Percentiles rank a stretch among this genome's conserved stretches.
These are phyloP conservation scores for Pogona vitticeps DNA, from an alignment of 2,113 vertebrate genomes.

Conservation along the genomic window DNA sequence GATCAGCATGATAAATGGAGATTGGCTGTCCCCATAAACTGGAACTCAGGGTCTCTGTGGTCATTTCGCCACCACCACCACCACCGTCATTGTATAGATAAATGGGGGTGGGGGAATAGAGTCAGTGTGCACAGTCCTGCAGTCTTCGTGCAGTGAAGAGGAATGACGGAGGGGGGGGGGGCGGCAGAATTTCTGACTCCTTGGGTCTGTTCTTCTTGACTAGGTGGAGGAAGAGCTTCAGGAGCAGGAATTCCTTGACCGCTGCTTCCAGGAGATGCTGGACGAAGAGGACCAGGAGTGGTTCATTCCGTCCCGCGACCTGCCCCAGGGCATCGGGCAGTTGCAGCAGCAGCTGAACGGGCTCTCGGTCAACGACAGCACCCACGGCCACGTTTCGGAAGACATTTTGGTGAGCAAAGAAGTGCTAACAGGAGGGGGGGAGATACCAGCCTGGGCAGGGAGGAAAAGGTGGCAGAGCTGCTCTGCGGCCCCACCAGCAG, in stretches of 20 bases:
- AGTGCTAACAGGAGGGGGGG: not conserved
- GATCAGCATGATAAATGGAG: no score
- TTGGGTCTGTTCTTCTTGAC: not conserved
- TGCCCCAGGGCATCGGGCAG: constrained; percentile 89
- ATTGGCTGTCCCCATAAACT: no score
- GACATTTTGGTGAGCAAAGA: constrained; percentile 88
- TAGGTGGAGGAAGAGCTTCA: constrained; percentile 97
- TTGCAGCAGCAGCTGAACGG: constrained; percentile 94
- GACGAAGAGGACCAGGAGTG: constrained; percentile 97
- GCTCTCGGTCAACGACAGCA: constrained; percentile 79
- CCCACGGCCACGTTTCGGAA: constrained; percentile 74
- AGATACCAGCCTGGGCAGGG: no score
- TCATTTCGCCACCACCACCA: no score
- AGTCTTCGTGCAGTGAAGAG: not conserved
- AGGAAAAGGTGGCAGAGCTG: no score
- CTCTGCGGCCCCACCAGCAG: no score
- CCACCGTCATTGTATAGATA: no score
- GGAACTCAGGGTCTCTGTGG: no score
- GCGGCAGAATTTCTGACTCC: not conserved
- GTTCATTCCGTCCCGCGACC: constrained; percentile 95
- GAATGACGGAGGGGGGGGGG: not conserved
- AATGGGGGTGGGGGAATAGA: no score
- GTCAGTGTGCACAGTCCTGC: no score
- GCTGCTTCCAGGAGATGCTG: constrained; percentile 98
- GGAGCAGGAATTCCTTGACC: constrained; percentile 97